Percentiles rank a stretch among this genome's conserved stretches.
Evolutionary conservation across 2,888 invertebrate species (phyloP).

Genomic region (Alsophila aescularia): DNA sequence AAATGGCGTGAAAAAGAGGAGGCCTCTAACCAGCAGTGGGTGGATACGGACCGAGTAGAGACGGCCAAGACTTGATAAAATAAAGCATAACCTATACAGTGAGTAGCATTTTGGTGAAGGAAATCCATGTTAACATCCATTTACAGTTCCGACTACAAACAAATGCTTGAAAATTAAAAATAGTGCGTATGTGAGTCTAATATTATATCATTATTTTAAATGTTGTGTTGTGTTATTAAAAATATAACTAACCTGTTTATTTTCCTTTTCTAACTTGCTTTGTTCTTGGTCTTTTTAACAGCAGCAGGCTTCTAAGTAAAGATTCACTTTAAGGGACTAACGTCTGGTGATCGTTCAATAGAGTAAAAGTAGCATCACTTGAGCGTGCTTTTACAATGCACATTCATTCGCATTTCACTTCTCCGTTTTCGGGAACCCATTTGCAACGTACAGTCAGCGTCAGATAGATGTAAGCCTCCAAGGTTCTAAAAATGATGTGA

Average conservation of each 20-base stretch:
- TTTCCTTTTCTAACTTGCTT: neutral
- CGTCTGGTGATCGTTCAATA: constrained; percentile 40
- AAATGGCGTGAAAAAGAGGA: no score
- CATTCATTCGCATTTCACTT: constrained; percentile 39
- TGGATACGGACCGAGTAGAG: no score
- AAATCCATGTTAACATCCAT: neutral
- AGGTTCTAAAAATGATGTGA: no score
- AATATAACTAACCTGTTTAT: neutral
- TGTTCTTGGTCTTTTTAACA: constrained; percentile 8
- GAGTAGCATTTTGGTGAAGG: constrained; percentile 3
- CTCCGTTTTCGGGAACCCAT: constrained; percentile 36
- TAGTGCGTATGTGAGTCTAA: neutral
- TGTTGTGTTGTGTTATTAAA: neutral
- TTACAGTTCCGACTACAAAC: no score
- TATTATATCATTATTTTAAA: neutral
- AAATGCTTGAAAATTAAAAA: no score
- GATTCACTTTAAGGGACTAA: constrained; percentile 31
- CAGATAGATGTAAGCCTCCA: no score
- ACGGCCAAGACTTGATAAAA: neutral
- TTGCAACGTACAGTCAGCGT: constrained; percentile 38
- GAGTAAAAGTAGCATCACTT: constrained; percentile 51
- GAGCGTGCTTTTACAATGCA: constrained; percentile 50
- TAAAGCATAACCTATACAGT: neutral
- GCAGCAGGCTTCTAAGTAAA: neutral
- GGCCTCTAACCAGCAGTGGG: no score